Conservation (phyloP, 2,113 vertebrate species). For the Recurvirostra avosetta region DNA sequence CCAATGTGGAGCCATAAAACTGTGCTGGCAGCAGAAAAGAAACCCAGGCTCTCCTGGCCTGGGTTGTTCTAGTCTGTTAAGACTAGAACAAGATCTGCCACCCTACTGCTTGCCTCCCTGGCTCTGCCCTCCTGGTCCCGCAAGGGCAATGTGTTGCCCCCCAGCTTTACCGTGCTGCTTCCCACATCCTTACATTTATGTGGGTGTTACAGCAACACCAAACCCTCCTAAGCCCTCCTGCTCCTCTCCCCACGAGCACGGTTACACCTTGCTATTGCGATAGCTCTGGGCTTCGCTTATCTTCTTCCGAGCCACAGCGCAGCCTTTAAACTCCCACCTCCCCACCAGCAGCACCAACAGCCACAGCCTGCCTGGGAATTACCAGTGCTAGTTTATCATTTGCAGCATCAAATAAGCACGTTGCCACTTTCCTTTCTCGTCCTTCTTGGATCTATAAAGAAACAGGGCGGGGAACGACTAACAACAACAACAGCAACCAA, state of each 20-base stretch:
- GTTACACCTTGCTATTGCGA: fast-evolving
- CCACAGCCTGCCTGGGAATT: not conserved
- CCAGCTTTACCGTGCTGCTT: not conserved
- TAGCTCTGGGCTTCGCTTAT: fast-evolving
- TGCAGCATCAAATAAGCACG: not conserved
- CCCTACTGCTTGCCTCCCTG: not conserved
- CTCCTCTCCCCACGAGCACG: not conserved
- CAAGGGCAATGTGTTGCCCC: fast-evolving
- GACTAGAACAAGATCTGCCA: not conserved
- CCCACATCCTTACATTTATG: not conserved
- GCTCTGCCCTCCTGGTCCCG: not conserved
- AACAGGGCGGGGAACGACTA: not conserved
- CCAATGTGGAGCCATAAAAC: not conserved
- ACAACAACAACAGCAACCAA: not conserved
- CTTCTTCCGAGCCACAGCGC: not conserved
- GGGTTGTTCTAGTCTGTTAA: no score
- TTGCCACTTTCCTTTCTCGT: not conserved
- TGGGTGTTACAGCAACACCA: not conserved
- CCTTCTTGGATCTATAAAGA: not conserved
- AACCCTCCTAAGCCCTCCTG: not conserved
- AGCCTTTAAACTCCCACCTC: not conserved
- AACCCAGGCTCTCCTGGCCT: not conserved
- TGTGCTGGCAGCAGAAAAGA: not conserved
- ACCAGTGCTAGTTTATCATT: not conserved
- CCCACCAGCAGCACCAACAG: not conserved